Conservation (phyloP, 37 sponge, comb jelly and placozoan species). For the Chondrilla cf. caribensis region DNA sequence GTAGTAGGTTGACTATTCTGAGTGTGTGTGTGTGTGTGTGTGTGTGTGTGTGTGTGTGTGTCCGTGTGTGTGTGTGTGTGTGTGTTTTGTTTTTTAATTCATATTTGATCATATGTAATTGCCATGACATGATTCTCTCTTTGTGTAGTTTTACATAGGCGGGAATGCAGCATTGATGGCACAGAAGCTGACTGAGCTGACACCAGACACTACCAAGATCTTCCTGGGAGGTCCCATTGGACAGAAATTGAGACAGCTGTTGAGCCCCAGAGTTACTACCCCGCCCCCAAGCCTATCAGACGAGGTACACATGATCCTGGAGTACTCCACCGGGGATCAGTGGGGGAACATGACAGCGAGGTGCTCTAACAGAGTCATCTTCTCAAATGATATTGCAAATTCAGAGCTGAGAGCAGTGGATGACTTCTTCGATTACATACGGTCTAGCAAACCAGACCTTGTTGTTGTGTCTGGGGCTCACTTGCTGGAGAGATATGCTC, state of each 20-base stretch:
- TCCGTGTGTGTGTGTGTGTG: no score
- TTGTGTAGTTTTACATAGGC: constrained; percentile 77
- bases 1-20: constrained; percentile 5
- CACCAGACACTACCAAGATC: constrained; percentile 39
- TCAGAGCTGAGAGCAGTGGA: constrained; percentile 68
- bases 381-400: constrained; percentile 88
- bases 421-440: constrained; percentile 24
- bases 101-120: no score
- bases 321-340: constrained; percentile 61
- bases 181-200: constrained; percentile 39
- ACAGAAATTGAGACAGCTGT: constrained; percentile 35
- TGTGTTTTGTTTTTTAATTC: no score
- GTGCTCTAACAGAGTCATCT: constrained; percentile 90
- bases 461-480: constrained; percentile 82
- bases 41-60: no score
- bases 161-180: constrained; percentile 95
- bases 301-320: constrained; percentile 90
- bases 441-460: constrained; percentile 48
- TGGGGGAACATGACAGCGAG: constrained; percentile 63
- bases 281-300: constrained; percentile 31
- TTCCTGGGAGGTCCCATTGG: constrained; percentile 80
- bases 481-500: constrained; percentile 57
- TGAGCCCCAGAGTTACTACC: constrained; percentile 23
- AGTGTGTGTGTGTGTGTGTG: neutral
- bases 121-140: no score